Conservation (phyloP, 2,888 invertebrate species). For the Vesta saturnalis region DNA sequence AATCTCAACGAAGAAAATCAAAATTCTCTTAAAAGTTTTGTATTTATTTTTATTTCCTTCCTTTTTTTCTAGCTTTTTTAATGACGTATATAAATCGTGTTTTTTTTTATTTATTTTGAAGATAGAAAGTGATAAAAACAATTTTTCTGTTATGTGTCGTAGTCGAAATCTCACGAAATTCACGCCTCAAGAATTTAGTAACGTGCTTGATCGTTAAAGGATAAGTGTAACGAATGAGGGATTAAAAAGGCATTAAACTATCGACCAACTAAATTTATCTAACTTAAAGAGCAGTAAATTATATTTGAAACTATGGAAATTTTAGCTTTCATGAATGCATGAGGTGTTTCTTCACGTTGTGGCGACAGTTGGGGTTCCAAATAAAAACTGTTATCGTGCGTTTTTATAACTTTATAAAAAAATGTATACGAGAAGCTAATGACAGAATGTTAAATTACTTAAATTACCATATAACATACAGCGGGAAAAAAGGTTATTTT, state of each 20-base stretch:
- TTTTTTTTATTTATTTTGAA: too few species aligned
- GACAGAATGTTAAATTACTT: not conserved
- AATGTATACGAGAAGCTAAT: not conserved
- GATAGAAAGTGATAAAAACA: too few species aligned
- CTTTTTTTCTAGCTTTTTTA: too few species aligned
- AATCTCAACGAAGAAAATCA: too few species aligned
- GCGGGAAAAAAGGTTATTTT: conserved; percentile 5
- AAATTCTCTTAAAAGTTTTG: too few species aligned
- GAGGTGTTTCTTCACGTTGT: not conserved
- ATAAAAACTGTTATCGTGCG: not conserved
- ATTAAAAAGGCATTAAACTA: not conserved
- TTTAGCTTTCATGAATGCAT: too few species aligned
- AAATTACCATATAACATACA: conserved; percentile 2
- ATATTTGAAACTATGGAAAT: too few species aligned
- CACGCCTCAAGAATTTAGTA: not conserved
- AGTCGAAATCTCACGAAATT: not conserved
- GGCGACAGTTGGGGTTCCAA: not conserved
- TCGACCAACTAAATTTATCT: not conserved
- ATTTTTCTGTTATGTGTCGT: too few species aligned
- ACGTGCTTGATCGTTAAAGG: not conserved
- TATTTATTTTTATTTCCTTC: too few species aligned
- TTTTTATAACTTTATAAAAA: conserved; percentile 8
- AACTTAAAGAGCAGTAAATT: not conserved
- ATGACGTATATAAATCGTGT: too few species aligned
- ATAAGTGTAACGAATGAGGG: not conserved